These are phyloP conservation scores for Flabesymbios commensalis DNA, from an alignment of 2,888 invertebrate genomes.

Conservation along the genomic window DNA sequence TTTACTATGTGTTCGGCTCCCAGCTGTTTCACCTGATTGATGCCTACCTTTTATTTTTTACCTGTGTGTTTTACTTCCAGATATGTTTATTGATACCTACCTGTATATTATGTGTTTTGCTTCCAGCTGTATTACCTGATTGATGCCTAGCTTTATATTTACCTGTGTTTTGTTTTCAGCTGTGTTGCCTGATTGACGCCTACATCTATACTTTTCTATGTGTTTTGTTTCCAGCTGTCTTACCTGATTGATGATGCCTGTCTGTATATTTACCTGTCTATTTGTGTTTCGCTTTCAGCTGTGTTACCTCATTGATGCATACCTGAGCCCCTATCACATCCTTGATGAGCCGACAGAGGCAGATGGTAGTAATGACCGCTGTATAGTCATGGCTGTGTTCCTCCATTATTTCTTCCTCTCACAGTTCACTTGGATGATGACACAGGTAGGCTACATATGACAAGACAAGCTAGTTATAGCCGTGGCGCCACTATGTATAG, in stretches of 20 bases:
- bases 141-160: too few relatives aligned
- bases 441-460: constrained; percentile 45
- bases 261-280: too few relatives aligned
- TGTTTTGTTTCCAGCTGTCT: too few relatives aligned
- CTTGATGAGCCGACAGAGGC: constrained; percentile 34
- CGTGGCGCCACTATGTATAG: too few relatives aligned
- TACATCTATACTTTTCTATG: not conserved
- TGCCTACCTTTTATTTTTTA: not conserved
- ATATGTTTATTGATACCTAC: not conserved
- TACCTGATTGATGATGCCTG: too few relatives aligned
- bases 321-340: constrained; percentile 49
- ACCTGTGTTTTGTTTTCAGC: too few relatives aligned
- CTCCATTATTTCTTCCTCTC: constrained; percentile 57
- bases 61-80: not conserved
- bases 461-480: too few relatives aligned
- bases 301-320: constrained; percentile 54
- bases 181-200: constrained; percentile 44
- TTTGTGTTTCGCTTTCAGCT: too few relatives aligned
- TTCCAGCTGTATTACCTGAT: too few relatives aligned
- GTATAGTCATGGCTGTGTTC: constrained; percentile 56
- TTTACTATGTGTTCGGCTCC: not conserved
- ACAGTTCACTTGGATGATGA: constrained; percentile 59
- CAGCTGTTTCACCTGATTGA: constrained; percentile 49
- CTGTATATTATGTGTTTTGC: too few relatives aligned
- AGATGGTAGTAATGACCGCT: constrained; percentile 48